These are phyloP conservation scores for Phyllostomus discolor DNA, from an alignment of 2,113 vertebrate genomes.

Conservation along the genomic window DNA sequence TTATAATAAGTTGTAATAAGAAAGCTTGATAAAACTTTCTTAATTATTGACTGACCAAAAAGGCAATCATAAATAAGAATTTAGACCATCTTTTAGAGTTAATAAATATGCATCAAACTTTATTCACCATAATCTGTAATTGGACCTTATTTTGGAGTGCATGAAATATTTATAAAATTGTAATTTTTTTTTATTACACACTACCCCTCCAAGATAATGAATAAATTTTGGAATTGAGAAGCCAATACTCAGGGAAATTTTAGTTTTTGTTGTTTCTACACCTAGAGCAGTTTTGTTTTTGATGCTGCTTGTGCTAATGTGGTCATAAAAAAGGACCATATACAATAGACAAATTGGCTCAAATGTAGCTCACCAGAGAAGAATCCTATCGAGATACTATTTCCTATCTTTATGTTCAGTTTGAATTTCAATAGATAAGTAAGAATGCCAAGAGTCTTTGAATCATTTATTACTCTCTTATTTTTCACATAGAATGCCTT, in stretches of 20 bases:
- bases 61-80: neutral
- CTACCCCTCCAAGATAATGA: neutral
- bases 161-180: neutral
- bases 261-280: neutral
- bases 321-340: neutral
- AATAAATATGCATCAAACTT: neutral
- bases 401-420: neutral
- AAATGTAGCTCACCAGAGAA: neutral
- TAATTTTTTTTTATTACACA: neutral
- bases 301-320: neutral
- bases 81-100: neutral
- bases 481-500: neutral
- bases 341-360: neutral
- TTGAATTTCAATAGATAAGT: neutral
- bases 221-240: neutral
- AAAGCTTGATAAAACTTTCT: neutral
- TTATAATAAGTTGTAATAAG: neutral
- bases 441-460: neutral
- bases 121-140: neutral
- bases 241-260: neutral
- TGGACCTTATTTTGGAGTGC: neutral
- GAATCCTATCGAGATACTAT: neutral
- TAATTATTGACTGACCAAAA: neutral
- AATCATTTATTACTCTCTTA: neutral
- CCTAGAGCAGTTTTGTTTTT: neutral